Conservation (phyloP, 1,140 invertebrate species). For the Pristionchus pacificus region DNA sequence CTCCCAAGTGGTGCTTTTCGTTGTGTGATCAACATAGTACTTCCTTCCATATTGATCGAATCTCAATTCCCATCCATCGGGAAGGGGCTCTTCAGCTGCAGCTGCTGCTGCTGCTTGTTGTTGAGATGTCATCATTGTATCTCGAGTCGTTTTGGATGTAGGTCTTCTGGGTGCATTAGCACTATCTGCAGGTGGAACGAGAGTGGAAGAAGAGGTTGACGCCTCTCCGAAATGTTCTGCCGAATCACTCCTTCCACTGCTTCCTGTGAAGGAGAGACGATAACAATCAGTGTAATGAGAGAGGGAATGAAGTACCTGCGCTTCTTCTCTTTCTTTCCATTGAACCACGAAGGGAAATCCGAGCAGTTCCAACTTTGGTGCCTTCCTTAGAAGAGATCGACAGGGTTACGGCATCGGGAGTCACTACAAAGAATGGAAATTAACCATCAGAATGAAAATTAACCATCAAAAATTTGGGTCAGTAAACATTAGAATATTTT, state of each 20-base stretch:
- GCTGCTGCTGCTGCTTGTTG: not conserved
- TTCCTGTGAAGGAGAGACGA: not conserved
- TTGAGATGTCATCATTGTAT: not conserved
- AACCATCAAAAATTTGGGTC: conserved; percentile 15
- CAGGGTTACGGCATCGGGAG: conserved; percentile 31
- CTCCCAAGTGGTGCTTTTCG: conserved; percentile 85
- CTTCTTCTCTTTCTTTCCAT: not conserved
- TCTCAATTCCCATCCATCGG: conserved; percentile 59
- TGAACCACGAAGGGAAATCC: not conserved
- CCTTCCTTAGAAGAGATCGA: conserved; percentile 38
- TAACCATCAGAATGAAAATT: conserved; percentile 34
- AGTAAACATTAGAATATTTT: conserved; percentile 10
- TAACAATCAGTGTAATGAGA: not conserved
- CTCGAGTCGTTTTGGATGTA: not conserved
- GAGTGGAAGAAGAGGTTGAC: not conserved
- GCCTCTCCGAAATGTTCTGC: not conserved
- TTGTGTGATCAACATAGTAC: conserved; percentile 60
- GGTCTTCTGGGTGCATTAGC: not conserved
- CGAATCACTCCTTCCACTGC: not conserved
- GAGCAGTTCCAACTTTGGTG: conserved; percentile 34
- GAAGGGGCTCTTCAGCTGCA: conserved; percentile 49
- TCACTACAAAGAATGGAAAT: conserved; percentile 25
- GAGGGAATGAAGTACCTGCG: not conserved
- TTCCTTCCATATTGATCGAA: conserved; percentile 63
- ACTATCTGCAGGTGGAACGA: not conserved